Percentiles rank a stretch among this genome's conserved stretches.
These are phyloP conservation scores for Smittia sp. DNA, from an alignment of 2,888 invertebrate species.

Conservation along the genomic window DNA sequence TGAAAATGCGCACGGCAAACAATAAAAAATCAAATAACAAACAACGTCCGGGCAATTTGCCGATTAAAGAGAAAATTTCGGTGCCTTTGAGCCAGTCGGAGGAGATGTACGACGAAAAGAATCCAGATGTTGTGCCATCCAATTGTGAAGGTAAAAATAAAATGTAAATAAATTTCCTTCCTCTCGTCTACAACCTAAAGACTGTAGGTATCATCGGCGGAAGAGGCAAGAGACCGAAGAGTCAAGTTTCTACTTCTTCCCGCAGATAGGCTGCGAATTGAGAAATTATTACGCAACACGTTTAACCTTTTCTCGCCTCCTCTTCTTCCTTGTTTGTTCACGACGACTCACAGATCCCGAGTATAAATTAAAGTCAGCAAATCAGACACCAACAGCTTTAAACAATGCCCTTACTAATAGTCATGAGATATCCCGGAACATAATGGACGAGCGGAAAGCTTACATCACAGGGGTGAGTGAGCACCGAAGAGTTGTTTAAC, in stretches of 20 bases:
- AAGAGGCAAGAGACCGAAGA: background rate
- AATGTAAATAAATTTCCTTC: conserved; percentile 41
- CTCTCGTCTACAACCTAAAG: background rate
- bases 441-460: conserved; percentile 29
- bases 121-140: conserved; percentile 84
- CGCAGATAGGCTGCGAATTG: conserved; percentile 11
- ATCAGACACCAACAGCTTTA: conserved; percentile 63
- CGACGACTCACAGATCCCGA: conserved; percentile 60
- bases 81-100: conserved; percentile 64
- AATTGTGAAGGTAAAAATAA: conserved; percentile 74
- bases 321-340: background rate
- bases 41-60: conserved; percentile 61
- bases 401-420: conserved; percentile 54
- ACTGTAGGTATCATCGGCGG: background rate
- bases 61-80: conserved; percentile 66
- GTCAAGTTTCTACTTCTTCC: background rate
- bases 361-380: conserved; percentile 69
- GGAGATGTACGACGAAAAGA: conserved; percentile 80
- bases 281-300: conserved; percentile 15
- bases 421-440: conserved; percentile 48
- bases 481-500: background rate
- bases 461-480: conserved; percentile 36
- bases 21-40: conserved; percentile 48
- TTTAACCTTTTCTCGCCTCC: background rate
- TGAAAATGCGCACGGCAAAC: conserved; percentile 51